Conservation (phyloP, 2,797 vertebrate genomes). For the Cuniculus paca region DNA sequence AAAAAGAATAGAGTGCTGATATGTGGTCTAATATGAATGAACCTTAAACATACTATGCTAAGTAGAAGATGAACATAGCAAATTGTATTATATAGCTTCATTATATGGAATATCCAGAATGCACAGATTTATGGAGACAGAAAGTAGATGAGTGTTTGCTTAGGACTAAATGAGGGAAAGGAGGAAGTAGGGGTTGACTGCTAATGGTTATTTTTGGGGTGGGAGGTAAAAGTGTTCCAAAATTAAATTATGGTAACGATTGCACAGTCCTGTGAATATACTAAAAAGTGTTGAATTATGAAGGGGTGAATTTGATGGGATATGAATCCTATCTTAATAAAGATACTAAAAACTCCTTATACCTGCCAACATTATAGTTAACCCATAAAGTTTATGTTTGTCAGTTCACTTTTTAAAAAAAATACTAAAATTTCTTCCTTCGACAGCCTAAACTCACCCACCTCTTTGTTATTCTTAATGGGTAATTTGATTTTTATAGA, state of each 20-base stretch:
- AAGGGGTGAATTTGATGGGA: constrained; percentile 41
- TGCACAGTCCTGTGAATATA: neutral
- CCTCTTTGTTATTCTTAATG: constrained; percentile 29
- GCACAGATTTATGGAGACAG: neutral
- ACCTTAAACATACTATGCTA: neutral
- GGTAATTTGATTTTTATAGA: constrained; percentile 43
- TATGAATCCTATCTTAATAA: constrained; percentile 49
- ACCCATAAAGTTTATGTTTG: constrained; percentile 37
- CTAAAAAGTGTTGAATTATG: constrained; percentile 16
- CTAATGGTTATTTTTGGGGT: neutral
- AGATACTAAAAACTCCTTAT: constrained; percentile 15
- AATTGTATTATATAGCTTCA: neutral
- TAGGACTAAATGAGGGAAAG: neutral
- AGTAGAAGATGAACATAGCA: neutral
- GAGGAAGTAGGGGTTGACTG: neutral
- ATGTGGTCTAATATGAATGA: neutral
- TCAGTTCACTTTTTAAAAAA: neutral
- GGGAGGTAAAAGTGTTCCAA: neutral
- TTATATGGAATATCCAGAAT: neutral
- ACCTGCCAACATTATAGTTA: constrained; percentile 45
- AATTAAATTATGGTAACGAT: neutral
- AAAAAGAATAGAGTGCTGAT: neutral
- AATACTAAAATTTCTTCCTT: neutral
- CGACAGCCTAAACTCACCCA: neutral
- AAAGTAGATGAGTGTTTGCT: neutral